Percentiles rank a stretch among this genome's conserved stretches.
Evolutionary conservation across 2,797 vertebrate species (phyloP).

Genomic region (Xenops minutus): DNA sequence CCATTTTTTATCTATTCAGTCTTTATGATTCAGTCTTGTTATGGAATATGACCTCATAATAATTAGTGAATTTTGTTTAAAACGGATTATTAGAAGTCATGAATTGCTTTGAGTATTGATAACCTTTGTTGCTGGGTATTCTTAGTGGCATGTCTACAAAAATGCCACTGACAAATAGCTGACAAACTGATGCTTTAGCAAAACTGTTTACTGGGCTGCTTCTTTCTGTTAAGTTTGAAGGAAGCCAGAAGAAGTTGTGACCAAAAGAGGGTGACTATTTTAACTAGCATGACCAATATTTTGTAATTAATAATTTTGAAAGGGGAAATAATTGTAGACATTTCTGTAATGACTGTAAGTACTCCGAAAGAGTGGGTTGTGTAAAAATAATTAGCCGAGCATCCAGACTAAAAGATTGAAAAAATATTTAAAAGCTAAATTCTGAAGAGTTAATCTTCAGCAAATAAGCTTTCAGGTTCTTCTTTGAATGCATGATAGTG

Average conservation of each 20-base stretch:
- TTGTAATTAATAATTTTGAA: conserved; percentile 59
- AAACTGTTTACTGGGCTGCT: neutral
- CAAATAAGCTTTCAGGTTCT: conserved; percentile 4
- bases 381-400: conserved; percentile 20
- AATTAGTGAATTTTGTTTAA: neutral
- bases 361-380: conserved; percentile 45
- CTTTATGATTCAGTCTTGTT: neutral
- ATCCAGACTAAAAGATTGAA: neutral
- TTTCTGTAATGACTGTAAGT: conserved; percentile 60
- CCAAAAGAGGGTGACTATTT: neutral
- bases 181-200: neutral
- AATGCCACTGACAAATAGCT: neutral
- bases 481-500: neutral
- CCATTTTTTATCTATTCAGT: neutral
- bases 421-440: conserved; percentile 17
- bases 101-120: neutral
- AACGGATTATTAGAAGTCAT: neutral
- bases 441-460: neutral
- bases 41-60: neutral
- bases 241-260: neutral
- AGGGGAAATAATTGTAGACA: conserved; percentile 57
- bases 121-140: neutral
- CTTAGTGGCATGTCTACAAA: neutral
- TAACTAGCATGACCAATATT: conserved; percentile 31
- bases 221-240: neutral